A percentile compares a stretch with the other conserved stretches of the same genome.
phyloP scores from a whole-genome alignment of 1,140 invertebrate genomes.

The Camponotus vicinus region DNA sequence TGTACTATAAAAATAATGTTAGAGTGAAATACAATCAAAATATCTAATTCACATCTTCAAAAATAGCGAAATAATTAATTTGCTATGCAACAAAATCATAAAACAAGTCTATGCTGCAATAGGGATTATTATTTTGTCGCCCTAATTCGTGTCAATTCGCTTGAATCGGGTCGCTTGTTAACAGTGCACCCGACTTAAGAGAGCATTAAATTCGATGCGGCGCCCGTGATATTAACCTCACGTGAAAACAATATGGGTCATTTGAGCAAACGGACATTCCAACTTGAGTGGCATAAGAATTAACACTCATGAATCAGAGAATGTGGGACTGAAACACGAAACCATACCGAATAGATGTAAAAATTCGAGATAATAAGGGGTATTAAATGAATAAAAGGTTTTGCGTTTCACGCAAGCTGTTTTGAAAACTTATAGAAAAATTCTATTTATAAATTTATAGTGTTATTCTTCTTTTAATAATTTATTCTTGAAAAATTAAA shows the following conservation, averaged over 20 bases:
- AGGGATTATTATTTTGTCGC: constrained; percentile 54
- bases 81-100: constrained; percentile 18
- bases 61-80: background rate
- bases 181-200: constrained; percentile 55
- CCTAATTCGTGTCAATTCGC: constrained; percentile 76
- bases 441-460: background rate
- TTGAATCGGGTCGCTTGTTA: constrained; percentile 69
- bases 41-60: background rate
- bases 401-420: background rate
- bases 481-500: background rate
- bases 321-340: constrained; percentile 35
- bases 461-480: background rate
- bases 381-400: background rate
- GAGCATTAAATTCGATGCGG: constrained; percentile 64
- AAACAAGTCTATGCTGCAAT: constrained; percentile 34
- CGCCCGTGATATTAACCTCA: constrained; percentile 67
- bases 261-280: constrained; percentile 41
- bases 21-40: background rate
- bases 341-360: background rate
- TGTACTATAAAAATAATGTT: background rate
- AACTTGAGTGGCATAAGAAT: constrained; percentile 31
- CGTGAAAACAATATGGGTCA: constrained; percentile 70
- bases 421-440: background rate
- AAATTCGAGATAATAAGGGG: constrained; percentile 38
- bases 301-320: constrained; percentile 37